Conservation (phyloP, 1,140 invertebrate species). For the Marisa cornuarietis region DNA sequence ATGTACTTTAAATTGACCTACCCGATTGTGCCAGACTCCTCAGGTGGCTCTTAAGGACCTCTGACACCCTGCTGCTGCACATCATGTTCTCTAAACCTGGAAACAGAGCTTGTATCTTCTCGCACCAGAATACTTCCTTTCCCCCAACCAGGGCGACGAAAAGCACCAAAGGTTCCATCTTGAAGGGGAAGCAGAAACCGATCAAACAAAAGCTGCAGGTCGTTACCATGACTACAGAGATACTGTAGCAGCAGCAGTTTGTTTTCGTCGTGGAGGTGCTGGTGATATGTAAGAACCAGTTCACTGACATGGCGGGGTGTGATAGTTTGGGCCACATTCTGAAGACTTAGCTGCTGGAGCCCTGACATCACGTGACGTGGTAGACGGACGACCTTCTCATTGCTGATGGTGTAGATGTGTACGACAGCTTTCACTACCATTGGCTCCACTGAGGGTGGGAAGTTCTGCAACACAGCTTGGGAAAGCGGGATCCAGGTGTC, state of each 20-base stretch:
- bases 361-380: constrained; percentile 3
- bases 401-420: constrained; percentile 9
- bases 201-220: not conserved
- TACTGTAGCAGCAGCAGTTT: constrained; percentile 23
- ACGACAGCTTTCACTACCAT: constrained; percentile 7
- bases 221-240: constrained; percentile 1
- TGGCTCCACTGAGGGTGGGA: not conserved
- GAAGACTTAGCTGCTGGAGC: not conserved
- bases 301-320: not conserved
- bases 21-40: not conserved
- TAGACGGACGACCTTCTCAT: constrained; percentile 8
- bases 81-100: constrained; percentile 11
- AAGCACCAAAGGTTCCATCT: constrained; percentile 11
- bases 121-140: not conserved
- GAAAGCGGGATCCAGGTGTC: constrained; percentile 6
- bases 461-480: not conserved
- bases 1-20: not conserved
- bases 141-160: not conserved
- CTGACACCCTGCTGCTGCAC: not conserved
- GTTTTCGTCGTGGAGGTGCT: not conserved
- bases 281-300: not conserved
- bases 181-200: constrained; percentile 13
- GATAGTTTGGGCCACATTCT: not conserved
- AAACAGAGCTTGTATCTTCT: not conserved
- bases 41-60: not conserved